A percentile compares a stretch with the other conserved stretches of the same genome.
phyloP scores from a whole-genome alignment of 2,797 vertebrate genomes.

The Clarias fuscus region DNA sequence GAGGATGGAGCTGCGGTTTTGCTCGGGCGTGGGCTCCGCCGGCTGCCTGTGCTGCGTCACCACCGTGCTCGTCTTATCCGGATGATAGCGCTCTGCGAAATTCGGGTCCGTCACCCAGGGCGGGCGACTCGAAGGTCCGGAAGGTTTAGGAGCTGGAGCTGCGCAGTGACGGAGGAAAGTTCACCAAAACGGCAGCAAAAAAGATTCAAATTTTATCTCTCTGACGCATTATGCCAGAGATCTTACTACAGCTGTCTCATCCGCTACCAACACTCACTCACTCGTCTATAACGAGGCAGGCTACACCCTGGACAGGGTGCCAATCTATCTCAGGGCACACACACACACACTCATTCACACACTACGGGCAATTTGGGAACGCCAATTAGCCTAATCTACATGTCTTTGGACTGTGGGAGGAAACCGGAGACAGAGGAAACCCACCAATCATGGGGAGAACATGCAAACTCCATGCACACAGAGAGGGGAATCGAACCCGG shows the following conservation, averaged over 20 bases:
- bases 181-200: neutral
- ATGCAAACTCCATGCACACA: too few species aligned
- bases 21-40: conserved; percentile 87
- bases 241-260: neutral
- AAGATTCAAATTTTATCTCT: too few species aligned
- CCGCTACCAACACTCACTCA: neutral
- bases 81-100: conserved; percentile 91
- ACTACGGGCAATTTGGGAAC: too few species aligned
- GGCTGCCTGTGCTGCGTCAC: conserved; percentile 93
- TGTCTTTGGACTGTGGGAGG: too few species aligned
- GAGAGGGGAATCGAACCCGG: too few species aligned
- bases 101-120: conserved; percentile 92
- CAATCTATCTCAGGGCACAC: too few species aligned
- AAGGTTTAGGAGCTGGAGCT: conserved; percentile 15
- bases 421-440: too few species aligned
- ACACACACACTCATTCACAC: too few species aligned
- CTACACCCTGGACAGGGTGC: too few species aligned
- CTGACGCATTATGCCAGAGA: neutral
- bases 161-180: neutral
- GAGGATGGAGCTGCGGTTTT: conserved; percentile 95
- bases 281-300: too few species aligned
- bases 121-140: conserved; percentile 80
- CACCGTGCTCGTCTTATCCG: conserved; percentile 93
- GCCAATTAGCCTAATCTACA: too few species aligned
- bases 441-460: too few species aligned